Evolutionary conservation across 2,888 invertebrate species (phyloP).

Genomic region (Perizoma affinitatum): DNA sequence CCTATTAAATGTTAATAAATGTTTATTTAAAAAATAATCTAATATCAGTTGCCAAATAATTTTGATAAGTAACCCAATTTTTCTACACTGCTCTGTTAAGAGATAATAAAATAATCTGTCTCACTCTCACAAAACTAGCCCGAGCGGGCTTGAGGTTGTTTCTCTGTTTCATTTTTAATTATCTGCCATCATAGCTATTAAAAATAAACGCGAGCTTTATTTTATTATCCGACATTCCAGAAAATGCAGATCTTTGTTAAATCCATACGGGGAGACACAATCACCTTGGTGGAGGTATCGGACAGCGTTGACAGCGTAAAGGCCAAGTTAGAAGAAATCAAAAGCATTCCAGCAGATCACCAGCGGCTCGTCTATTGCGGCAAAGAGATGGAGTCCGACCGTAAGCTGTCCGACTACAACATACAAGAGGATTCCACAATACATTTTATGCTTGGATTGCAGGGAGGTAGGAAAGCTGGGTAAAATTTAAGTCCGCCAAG

Average conservation of each 20-base stretch:
- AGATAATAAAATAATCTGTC: too few relatives aligned
- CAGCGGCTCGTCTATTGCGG: conserved; percentile 27
- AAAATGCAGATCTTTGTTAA: conserved; percentile 3
- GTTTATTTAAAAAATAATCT: too few relatives aligned
- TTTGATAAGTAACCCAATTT: too few relatives aligned
- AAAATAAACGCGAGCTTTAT: background rate
- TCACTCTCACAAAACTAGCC: too few relatives aligned
- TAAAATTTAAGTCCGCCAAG: background rate
- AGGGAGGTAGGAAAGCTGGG: conserved; percentile 14
- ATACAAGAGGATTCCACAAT: conserved; percentile 24
- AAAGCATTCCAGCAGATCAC: conserved; percentile 13
- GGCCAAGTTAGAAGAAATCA: conserved; percentile 31
- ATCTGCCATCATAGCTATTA: too few relatives aligned
- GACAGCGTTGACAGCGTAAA: conserved; percentile 4
- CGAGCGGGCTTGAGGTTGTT: too few relatives aligned
- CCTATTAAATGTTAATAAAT: too few relatives aligned
- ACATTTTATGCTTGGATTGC: conserved; percentile 22
- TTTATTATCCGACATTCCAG: background rate
- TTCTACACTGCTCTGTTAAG: too few relatives aligned
- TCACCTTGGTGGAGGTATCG: background rate
- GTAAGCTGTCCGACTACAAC: conserved; percentile 16
- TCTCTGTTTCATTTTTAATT: too few relatives aligned
- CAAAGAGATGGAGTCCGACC: conserved; percentile 23
- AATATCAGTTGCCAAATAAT: too few relatives aligned
- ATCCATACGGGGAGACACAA: conserved; percentile 4